Base-by-base conservation (phyloP, 2,113 vertebrate species). In the Crotalus helleri region DNA sequence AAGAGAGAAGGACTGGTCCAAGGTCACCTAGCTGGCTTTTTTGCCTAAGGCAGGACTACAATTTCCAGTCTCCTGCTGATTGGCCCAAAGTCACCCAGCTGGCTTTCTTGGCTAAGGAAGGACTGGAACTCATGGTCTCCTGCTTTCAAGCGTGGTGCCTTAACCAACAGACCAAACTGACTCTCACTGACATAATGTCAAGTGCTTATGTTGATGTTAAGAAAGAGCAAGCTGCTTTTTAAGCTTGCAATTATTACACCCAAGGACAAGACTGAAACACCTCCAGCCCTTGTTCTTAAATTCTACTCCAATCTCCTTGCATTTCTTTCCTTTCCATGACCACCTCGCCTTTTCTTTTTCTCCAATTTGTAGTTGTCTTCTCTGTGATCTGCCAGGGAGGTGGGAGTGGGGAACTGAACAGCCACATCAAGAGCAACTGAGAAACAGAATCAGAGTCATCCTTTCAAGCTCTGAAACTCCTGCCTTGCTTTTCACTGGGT, bases 381-480 rank as follows among this genome's bases (percentile, higher is more conserved):
- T 94, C 92, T 95, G 26, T 23, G 88, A 19, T 94, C 93, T 44
- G 33, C 61, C 92, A 5, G 74, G 74, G 74, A 69, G 69, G 17
- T 39, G 33, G 6, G 69, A 8, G 3, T 1, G 17, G 74, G 74
- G 17, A 19, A 39, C 33, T 81, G 12, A 53, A 5, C 29, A 0
- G 9, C 4, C 57, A 44, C 10, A 44, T 9, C 91, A 87, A n/a
- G 4, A n/a, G 39, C 44, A 59, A 46, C 46, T 24, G 1, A 69
- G 93, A 3, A 55, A 86, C 39, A 92, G 8, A 93, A 95, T 95
- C 85, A 94, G 94, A 91, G 92, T 85, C 55, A 59, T 13, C 95
- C 0, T 10, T 95, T 93, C 96, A 90, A 94, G 95, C 94, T 97
- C 91, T 93, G 94, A 97, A 92, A 21, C 90, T 94, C 89, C n/a